Evolutionary conservation across 1,140 invertebrate species (phyloP), one percentile per base, ranked within the genome.

Genomic region (Cherax quadricarinatus): DNA sequence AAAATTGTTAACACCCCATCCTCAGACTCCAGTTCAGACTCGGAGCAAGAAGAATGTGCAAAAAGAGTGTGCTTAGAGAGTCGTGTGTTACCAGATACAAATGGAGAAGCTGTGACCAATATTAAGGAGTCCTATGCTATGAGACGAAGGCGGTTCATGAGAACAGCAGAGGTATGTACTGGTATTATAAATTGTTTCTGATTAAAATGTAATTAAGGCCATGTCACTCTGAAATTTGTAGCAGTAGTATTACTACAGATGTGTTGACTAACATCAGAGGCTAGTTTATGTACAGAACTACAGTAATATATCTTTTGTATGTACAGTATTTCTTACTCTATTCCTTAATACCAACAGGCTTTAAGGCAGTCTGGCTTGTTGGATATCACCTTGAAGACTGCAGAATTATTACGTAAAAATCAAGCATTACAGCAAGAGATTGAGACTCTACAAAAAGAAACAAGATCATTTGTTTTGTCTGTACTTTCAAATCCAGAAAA

Each of bases 341-440:
- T 57, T 57, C 53, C 53, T 57, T 83, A 1, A 9, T 18, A 5
- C 49, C 24, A 18, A 49, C 84, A 91, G 89, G 89, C 60, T 62
- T 73, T 91, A 48, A 57, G 89, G n/a, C 83, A 91, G 70, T 86
- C 89, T 60, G 95, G 94, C 86, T 94, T 96, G 9, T 89, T 96
- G n/a, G 95, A 95, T 85, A 95, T 96, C 49, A 95, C 95, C 0
- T 86, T 95, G n/a, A 94, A 95, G 30, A 96, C 96, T 5, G 95
- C 96, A 73, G 94, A 94, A n/a, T 94, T 96, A 12, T 94, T 96
- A 48, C 94, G 95, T 75, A 94, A 95, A n/a, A 96, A 96, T 93
- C 94, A 95, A 75, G 94, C 95, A 57, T 94, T 96, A 18, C 95
- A 96, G 82, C 94, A 94, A 70, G 94, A 94, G 49, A 94, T 96